Base-by-base conservation (phyloP, 2,113 vertebrate genomes). In the Thomomys bottae region DNA sequence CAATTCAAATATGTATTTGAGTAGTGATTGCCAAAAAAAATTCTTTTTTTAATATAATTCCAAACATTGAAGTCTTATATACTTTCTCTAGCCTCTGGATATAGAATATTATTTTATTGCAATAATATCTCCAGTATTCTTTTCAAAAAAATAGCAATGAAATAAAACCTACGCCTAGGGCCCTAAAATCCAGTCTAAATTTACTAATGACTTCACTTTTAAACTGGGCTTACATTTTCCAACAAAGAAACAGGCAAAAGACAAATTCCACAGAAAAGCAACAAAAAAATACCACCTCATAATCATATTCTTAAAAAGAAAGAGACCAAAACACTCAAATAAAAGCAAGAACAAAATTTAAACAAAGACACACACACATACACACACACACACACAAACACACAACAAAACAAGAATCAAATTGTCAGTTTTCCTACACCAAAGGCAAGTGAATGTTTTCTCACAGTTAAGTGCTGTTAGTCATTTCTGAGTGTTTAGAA, bases 121-220 rank as follows among this genome's bases (percentile, higher is more conserved):
- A 85, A 57, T 32, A 49, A 68, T 40, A 34, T 88, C 84, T 78
- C 38, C 8, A 75, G 45, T 30, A 34, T n/a, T 10, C 11, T 87
- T 45, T n/a, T 78, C 45, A 89, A 59, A 24, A 82, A n/a, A 82
- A 30, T 73, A 70, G 79, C 20, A 80, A 64, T 76, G 14, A 40
- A 79, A 68, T 75, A 6, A 30, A 83, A 78, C 30, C 20, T 28
- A 86, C 68, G 38, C 36, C 12, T 12, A 24, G 38, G 38, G 1
- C 45, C 59, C 77, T 89, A 67, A 71, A 86, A 86, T 82, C 9
- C 28, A 63, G n/a, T 76, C 49, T 57, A 18, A 11, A 34, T 72
- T 79, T 89, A 36, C n/a, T 67, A 68, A 42, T 18, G 23, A 83
- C 63, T 75, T 87, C 49, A 80, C 17, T 80, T 84, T 84, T 87